These are phyloP conservation scores for Danio rerio DNA, from an alignment of 2,113 vertebrate genomes.

Conservation along the genomic window GRCz12tu NC_133194.1:32107501-32108000, in stretches of 20 bases:
- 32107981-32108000: no score
- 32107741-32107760: background rate
- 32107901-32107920: no score
- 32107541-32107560: conserved; percentile 45
- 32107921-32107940: no score
- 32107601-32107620: conserved; percentile 35
- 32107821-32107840: background rate
- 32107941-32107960: no score
- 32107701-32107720: background rate
- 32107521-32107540: conserved; percentile 55
- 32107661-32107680: background rate
- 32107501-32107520: conserved; percentile 45
- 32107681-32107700: background rate
- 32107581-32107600: conserved; percentile 47
- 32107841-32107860: background rate
- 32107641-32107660: background rate
- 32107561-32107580: conserved; percentile 49
- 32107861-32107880: no score
- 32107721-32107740: background rate
- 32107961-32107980: no score
- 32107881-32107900: no score
- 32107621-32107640: conserved; percentile 31
- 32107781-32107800: background rate
- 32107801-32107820: no score
- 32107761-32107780: background rate